These are phyloP conservation scores for Nymphicus hollandicus DNA, from an alignment of 2,113 vertebrate genomes.

Conservation along the genomic window DNA sequence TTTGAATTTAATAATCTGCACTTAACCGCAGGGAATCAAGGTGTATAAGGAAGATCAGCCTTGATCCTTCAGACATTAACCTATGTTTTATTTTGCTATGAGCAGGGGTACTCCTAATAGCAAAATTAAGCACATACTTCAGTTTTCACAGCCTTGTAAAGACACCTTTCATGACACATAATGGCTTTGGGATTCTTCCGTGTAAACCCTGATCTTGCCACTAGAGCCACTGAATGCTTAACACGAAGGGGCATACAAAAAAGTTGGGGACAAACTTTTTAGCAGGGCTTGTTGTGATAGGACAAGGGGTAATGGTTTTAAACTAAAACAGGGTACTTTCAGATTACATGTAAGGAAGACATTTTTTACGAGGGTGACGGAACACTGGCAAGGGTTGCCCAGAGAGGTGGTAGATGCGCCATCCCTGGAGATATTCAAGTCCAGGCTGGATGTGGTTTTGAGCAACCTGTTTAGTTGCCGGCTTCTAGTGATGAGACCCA, in stretches of 20 bases:
- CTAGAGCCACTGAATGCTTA: background rate
- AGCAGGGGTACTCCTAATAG: background rate
- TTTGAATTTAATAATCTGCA: background rate
- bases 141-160: background rate
- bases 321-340: background rate
- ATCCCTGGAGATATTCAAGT: background rate
- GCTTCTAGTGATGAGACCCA: background rate
- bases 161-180: accelerated
- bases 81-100: background rate
- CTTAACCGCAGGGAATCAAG: background rate
- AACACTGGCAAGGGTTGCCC: background rate
- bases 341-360: background rate
- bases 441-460: background rate
- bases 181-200: background rate
- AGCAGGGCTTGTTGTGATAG: background rate
- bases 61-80: background rate
- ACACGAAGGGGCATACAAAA: background rate
- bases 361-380: background rate
- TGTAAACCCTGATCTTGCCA: background rate
- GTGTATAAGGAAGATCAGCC: background rate
- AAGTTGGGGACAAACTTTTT: background rate
- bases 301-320: background rate
- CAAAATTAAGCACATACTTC: background rate
- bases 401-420: background rate
- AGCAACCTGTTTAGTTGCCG: background rate